These are phyloP conservation scores for Bombus waltoni DNA, from an alignment of 1,140 invertebrate species.

Conservation along the genomic window DNA sequence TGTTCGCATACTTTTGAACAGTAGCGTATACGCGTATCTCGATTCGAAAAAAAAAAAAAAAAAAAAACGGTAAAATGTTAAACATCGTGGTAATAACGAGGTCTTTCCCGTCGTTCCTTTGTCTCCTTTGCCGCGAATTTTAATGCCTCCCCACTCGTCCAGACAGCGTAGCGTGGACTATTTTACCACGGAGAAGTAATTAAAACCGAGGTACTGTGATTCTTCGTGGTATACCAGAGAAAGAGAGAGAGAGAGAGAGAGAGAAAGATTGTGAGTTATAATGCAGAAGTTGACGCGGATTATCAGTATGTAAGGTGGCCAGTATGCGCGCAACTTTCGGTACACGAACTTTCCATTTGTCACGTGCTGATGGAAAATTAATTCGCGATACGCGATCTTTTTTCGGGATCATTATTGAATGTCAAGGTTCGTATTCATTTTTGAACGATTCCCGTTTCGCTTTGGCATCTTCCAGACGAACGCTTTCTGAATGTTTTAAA, in stretches of 20 bases:
- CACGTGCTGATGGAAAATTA: not conserved
- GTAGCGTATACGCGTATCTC: not conserved
- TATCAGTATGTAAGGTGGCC: not conserved
- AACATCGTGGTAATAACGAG: slow-evolving; percentile 37
- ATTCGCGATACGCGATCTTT: not conserved
- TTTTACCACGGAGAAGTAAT: slow-evolving; percentile 51
- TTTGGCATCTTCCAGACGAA: not conserved
- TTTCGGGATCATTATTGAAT: not conserved
- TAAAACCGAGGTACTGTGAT: slow-evolving; percentile 32
- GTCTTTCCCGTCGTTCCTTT: slow-evolving; percentile 18
- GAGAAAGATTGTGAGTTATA: not conserved
- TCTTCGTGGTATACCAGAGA: slow-evolving; percentile 15
- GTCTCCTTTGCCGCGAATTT: slow-evolving; percentile 22
- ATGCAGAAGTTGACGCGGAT: slow-evolving; percentile 1
- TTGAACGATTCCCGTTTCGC: not conserved
- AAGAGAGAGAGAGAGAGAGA: not conserved
- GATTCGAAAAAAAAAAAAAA: not conserved
- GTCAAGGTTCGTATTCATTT: not conserved
- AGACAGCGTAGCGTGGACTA: not conserved
- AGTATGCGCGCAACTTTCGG: no score
- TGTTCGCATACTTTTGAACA: not conserved
- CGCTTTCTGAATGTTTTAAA: no score
- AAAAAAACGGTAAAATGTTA: slow-evolving; percentile 8
- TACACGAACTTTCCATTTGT: not conserved
- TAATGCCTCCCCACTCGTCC: slow-evolving; percentile 9